A percentile compares a stretch with the other conserved stretches of the same genome.
Evolutionary conservation across 2,113 vertebrate genomes (phyloP).

Genomic region (Miniopterus natalensis): DNA sequence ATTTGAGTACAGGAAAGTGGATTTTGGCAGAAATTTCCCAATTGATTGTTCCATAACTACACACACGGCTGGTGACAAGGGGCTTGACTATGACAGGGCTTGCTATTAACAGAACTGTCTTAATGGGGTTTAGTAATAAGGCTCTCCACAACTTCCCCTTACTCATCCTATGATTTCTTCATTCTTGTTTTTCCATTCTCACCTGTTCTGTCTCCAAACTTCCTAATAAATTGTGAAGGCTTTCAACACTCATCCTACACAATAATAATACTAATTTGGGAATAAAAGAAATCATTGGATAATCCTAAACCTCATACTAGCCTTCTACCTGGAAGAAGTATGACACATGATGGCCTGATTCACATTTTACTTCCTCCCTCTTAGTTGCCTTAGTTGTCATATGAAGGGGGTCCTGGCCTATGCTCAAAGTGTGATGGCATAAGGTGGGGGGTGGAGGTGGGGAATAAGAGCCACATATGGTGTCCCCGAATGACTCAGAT

Average conservation of each 20-base stretch:
- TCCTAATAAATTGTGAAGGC: background rate
- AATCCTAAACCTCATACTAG: background rate
- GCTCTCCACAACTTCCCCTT: background rate
- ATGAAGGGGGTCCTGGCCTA: background rate
- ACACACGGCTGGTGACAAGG: background rate
- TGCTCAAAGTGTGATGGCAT: background rate
- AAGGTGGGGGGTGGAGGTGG: background rate
- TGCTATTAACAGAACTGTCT: background rate
- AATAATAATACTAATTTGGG: background rate
- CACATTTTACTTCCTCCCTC: background rate
- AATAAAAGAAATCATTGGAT: background rate
- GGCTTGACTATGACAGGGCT: background rate
- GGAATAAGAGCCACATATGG: background rate
- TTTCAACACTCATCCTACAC: background rate
- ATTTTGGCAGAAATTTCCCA: background rate
- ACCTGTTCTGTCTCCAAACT: background rate
- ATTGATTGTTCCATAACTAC: background rate
- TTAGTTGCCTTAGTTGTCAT: background rate
- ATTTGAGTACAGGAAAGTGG: background rate
- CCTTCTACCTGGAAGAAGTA: background rate
- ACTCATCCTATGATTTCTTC: background rate
- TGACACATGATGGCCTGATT: background rate
- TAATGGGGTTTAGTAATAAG: background rate
- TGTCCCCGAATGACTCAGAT: background rate
- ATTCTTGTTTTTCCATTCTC: background rate